These are phyloP conservation scores for Escarpia spicata DNA, from an alignment of 2,888 invertebrate genomes.

Conservation along the genomic window DNA sequence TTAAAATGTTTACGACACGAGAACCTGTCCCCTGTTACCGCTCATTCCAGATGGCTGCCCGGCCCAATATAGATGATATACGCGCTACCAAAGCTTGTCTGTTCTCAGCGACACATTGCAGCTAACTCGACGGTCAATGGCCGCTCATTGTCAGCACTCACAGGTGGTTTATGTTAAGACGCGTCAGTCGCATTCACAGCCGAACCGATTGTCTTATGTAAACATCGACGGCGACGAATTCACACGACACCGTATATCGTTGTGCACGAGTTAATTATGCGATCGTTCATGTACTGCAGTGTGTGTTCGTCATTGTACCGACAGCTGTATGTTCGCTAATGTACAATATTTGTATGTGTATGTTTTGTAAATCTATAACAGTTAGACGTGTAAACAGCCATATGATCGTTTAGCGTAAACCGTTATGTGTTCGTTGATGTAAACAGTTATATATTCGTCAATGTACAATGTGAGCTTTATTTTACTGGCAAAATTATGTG, in stretches of 20 bases:
- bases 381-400: too few species aligned
- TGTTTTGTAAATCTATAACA: too few species aligned
- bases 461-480: too few species aligned
- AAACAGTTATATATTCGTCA: too few species aligned
- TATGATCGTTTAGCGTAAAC: too few species aligned
- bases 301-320: background rate
- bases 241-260: background rate
- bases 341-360: too few species aligned
- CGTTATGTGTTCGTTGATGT: too few species aligned
- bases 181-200: background rate
- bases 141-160: background rate
- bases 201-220: background rate
- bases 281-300: background rate
- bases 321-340: too few species aligned
- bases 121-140: background rate
- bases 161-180: background rate
- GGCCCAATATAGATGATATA: background rate
- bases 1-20: background rate
- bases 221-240: background rate
- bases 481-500: background rate
- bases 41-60: background rate
- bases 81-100: background rate
- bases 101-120: background rate
- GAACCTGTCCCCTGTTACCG: background rate
- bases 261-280: background rate